A percentile compares a stretch with the other conserved stretches of the same genome.
Evolutionary conservation across 1,140 invertebrate species (phyloP).

Genomic region (Trypoxylus dichotomus): DNA sequence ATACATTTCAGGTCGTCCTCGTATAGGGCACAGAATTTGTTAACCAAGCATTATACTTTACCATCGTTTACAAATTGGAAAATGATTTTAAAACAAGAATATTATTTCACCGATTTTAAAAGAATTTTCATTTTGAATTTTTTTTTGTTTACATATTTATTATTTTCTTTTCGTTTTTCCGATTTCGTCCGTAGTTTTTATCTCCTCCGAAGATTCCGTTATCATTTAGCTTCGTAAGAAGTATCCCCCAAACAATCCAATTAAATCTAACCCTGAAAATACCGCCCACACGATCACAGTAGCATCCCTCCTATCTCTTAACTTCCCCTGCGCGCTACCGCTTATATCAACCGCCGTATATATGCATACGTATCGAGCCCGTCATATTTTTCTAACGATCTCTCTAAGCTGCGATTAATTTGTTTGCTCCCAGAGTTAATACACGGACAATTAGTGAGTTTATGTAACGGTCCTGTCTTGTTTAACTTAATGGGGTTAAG

Average conservation of each 20-base stretch:
- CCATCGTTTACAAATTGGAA: too few species aligned
- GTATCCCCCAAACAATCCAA: background rate
- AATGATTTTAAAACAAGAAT: too few species aligned
- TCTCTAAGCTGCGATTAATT: constrained; percentile 50
- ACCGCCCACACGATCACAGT: background rate
- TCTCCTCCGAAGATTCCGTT: too few species aligned
- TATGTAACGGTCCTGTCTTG: constrained; percentile 31
- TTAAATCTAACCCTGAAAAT: background rate
- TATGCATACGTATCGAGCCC: too few species aligned
- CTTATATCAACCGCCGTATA: background rate
- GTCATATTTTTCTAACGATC: constrained; percentile 51
- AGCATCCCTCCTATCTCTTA: background rate
- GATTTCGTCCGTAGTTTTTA: too few species aligned
- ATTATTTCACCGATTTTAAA: too few species aligned
- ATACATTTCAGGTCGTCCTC: too few species aligned
- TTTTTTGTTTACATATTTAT: too few species aligned
- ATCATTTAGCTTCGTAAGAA: background rate
- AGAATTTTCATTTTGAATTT: too few species aligned
- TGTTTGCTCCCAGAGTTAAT: constrained; percentile 49
- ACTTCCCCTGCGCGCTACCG: background rate
- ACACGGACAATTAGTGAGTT: constrained; percentile 48
- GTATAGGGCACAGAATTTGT: too few species aligned
- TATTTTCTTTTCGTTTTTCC: too few species aligned
- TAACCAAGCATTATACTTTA: too few species aligned
- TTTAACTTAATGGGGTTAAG: constrained; percentile 25